A percentile compares a stretch with the other conserved stretches of the same genome.
Conservation (phyloP, 1,140 invertebrate species). For the Calycopis cecrops region DNA sequence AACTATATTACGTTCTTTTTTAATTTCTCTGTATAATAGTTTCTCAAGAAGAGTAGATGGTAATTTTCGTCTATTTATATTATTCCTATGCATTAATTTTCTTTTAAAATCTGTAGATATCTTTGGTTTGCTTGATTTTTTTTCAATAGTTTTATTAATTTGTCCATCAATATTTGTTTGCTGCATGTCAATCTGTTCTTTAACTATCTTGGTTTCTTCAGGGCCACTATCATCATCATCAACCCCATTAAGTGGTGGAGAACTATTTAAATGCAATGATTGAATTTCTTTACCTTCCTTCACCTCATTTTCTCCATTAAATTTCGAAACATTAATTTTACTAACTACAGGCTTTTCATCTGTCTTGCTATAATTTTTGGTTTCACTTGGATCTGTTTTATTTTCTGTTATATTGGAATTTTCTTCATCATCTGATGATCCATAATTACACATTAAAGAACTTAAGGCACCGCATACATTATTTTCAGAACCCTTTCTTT, state of each 20-base stretch:
- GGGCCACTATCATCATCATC: conserved; percentile 64
- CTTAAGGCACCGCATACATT: conserved; percentile 72
- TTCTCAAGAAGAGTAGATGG: conserved; percentile 75
- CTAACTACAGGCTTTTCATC: conserved; percentile 13
- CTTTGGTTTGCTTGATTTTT: conserved; percentile 9
- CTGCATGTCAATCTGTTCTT: conserved; percentile 19
- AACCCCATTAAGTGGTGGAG: conserved; percentile 11
- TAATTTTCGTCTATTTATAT: conserved; percentile 39
- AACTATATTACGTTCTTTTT: conserved; percentile 84
- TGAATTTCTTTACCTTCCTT: no score
- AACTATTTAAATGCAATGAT: conserved; percentile 11
- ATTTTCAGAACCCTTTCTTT: conserved; percentile 22
- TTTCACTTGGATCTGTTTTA: conserved; percentile 11
- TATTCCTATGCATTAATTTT: conserved; percentile 5
- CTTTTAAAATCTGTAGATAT: conserved; percentile 3
- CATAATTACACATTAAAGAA: conserved; percentile 74
- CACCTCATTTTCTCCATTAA: conserved; percentile 12
- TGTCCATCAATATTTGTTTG: neutral
- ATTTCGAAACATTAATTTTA: conserved; percentile 13
- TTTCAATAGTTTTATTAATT: conserved; percentile 14
- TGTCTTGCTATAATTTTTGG: neutral
- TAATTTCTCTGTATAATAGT: conserved; percentile 77
- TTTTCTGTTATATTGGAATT: conserved; percentile 22
- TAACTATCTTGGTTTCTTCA: conserved; percentile 61
- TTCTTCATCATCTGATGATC: conserved; percentile 66